Percentiles rank a stretch among this genome's conserved stretches.
Conservation (phyloP, 2,888 invertebrate genomes). For the Quadroppia sp. region DNA sequence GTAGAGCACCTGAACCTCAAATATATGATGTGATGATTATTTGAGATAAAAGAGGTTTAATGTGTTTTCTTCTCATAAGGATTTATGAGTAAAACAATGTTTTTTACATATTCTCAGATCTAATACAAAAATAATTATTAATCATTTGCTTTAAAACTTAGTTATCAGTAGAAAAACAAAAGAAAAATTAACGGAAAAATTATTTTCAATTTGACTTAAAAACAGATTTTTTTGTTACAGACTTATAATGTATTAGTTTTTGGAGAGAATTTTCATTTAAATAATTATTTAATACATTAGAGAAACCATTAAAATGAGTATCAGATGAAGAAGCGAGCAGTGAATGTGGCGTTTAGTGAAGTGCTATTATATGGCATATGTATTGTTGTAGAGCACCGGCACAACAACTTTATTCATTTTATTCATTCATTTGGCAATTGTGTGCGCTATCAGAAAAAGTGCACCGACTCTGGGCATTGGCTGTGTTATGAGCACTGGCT, state of each 20-base stretch:
- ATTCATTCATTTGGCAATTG: slow-evolving; percentile 5
- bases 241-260: background rate
- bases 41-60: slow-evolving; percentile 9
- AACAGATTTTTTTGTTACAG: background rate
- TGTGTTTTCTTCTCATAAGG: background rate
- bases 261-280: slow-evolving; percentile 8
- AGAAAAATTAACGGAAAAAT: background rate
- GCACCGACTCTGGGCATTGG: slow-evolving; percentile 7
- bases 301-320: slow-evolving; percentile 27
- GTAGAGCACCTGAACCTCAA: background rate
- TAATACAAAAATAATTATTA: slow-evolving; percentile 3
- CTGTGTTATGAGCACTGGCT: background rate
- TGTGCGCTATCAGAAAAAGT: slow-evolving; percentile 1
- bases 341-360: slow-evolving; percentile 16
- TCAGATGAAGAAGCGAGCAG: slow-evolving; percentile 25
- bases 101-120: too few relatives aligned
- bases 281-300: slow-evolving; percentile 29
- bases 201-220: background rate
- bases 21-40: slow-evolving; percentile 32
- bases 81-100: too few relatives aligned
- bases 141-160: background rate
- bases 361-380: slow-evolving; percentile 32
- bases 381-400: background rate
- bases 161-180: background rate
- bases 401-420: slow-evolving; percentile 1